phyloP scores from a whole-genome alignment of 2,888 invertebrate genomes.

The Meganola albula region DNA sequence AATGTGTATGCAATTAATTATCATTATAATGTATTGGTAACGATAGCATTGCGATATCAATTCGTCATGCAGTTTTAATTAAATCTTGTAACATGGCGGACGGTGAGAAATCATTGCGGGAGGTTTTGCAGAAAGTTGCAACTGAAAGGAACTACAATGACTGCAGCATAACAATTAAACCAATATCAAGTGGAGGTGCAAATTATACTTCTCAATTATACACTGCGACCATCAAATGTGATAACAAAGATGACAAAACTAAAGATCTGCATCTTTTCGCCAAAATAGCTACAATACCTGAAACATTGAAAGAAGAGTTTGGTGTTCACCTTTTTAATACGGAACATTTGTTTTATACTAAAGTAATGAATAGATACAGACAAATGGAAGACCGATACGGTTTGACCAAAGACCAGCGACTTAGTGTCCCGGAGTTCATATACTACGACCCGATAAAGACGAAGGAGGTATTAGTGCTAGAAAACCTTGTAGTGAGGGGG shows the following conservation, averaged over 20 bases:
- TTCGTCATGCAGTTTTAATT: no score
- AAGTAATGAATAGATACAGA: background rate
- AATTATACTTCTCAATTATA: slow-evolving; percentile 38
- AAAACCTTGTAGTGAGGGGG: background rate
- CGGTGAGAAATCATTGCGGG: no score
- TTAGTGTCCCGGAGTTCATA: slow-evolving; percentile 1
- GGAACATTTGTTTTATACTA: slow-evolving; percentile 1
- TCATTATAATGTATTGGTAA: no score
- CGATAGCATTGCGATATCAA: no score
- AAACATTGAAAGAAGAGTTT: no score
- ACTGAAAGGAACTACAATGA: slow-evolving; percentile 21
- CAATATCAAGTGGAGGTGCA: slow-evolving; percentile 33
- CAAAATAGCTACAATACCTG: no score
- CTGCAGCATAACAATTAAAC: slow-evolving; percentile 23
- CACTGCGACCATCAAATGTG: slow-evolving; percentile 21
- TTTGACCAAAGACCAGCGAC: background rate
- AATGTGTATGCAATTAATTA: no score
- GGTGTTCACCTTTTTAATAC: slow-evolving; percentile 1
- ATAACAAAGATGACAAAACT: slow-evolving; percentile 14
- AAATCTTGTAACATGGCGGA: no score
- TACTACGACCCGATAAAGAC: background rate
- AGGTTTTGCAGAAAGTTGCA: slow-evolving; percentile 23
- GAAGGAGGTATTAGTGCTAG: slow-evolving; percentile 2
- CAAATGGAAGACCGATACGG: background rate
- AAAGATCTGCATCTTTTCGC: slow-evolving; percentile 43